These are phyloP conservation scores for Parotocinclus haroldoi DNA, from an alignment of 2,797 vertebrate genomes.

Conservation along the genomic window DNA sequence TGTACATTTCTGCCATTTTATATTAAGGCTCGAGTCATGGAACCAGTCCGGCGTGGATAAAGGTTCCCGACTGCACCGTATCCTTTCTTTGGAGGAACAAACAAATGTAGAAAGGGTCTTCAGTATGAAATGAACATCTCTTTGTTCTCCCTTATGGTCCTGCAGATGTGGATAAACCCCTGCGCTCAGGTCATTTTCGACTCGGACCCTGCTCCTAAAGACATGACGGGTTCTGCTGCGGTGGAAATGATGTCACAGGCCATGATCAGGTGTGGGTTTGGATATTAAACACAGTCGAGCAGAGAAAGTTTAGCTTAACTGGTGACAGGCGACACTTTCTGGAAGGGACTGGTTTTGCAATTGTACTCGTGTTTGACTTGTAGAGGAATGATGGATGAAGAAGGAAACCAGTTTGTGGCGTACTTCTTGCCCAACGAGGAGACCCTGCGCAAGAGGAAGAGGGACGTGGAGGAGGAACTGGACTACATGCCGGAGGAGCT, in stretches of 20 bases:
- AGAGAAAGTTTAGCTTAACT: no score
- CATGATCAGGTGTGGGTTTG: conserved; percentile 81
- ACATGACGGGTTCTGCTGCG: conserved; percentile 74
- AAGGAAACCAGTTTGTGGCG: conserved; percentile 96
- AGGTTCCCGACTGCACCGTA: no score
- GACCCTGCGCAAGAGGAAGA: conserved; percentile 87
- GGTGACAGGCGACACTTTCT: no score
- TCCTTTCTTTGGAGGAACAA: no score
- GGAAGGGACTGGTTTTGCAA: no score
- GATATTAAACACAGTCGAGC: no score
- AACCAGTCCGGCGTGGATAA: no score
- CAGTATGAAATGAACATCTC: not conserved
- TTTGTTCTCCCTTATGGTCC: not conserved
- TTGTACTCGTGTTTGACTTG: not conserved
- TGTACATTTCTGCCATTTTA: no score
- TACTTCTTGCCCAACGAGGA: conserved; percentile 93
- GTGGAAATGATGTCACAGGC: conserved; percentile 98
- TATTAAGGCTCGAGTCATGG: no score
- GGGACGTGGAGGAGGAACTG: conserved; percentile 85
- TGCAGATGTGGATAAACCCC: conserved; percentile 96
- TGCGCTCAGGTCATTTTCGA: conserved; percentile 96
- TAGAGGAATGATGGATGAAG: conserved; percentile 98
- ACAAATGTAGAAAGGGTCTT: no score
- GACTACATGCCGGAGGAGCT: conserved; percentile 89
- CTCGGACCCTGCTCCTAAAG: conserved; percentile 92